phyloP scores from a whole-genome alignment of 1,140 invertebrate genomes.

The Plectrocnemia conspersa region DNA sequence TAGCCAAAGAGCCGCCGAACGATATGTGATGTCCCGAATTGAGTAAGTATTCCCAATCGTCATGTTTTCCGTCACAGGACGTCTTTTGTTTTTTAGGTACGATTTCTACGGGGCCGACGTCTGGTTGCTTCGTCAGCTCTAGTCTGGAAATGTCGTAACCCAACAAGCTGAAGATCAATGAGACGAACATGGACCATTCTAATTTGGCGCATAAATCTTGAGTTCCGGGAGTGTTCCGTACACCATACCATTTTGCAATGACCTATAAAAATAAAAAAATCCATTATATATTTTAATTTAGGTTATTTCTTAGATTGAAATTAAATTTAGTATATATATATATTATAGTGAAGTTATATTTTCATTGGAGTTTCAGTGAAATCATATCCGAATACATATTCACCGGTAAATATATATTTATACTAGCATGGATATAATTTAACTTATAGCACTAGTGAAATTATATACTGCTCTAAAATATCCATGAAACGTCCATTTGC shows the following conservation, averaged over 20 bases:
- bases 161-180: slow-evolving; percentile 59
- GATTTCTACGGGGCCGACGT: slow-evolving; percentile 48
- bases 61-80: slow-evolving; percentile 57
- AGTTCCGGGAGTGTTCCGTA: slow-evolving; percentile 79
- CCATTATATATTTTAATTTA: slow-evolving; percentile 2
- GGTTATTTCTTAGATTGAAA: background rate
- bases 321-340: background rate
- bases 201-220: slow-evolving; percentile 69
- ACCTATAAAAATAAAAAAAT: slow-evolving; percentile 44
- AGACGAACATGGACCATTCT: slow-evolving; percentile 80
- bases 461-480: no score
- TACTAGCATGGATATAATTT: no score
- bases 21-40: slow-evolving; percentile 55
- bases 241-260: slow-evolving; percentile 80
- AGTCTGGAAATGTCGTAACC: slow-evolving; percentile 71
- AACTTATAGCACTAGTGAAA: no score
- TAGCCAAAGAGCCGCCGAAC: slow-evolving; percentile 39
- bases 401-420: no score
- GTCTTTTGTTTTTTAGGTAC: slow-evolving; percentile 58
- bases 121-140: slow-evolving; percentile 47
- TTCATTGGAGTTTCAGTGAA: no score
- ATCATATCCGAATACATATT: no score
- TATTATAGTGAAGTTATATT: background rate
- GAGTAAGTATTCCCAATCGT: slow-evolving; percentile 76
- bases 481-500: no score